Percentiles rank a stretch among this genome's conserved stretches.
Conservation (phyloP, 1,140 invertebrate species). For the Brachionus koreanus region DNA sequence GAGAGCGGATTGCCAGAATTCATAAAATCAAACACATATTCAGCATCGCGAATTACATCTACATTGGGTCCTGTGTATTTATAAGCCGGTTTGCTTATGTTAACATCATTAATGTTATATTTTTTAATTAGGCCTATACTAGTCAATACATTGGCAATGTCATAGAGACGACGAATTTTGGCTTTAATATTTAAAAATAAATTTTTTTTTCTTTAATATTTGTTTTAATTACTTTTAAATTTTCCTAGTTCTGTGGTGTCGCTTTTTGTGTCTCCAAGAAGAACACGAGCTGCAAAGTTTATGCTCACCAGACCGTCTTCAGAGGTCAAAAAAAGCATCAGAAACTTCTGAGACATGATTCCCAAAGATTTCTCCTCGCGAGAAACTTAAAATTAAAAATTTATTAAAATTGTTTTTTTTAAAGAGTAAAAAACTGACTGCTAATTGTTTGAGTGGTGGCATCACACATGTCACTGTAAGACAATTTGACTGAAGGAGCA, state of each 20-base stretch:
- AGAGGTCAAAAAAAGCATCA: slow-evolving; percentile 69
- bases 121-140: slow-evolving; percentile 68
- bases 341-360: slow-evolving; percentile 68
- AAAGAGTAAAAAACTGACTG: not conserved
- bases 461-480: not conserved
- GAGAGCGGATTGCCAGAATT: slow-evolving; percentile 53
- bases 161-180: slow-evolving; percentile 69
- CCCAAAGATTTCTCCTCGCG: slow-evolving; percentile 65
- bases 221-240: slow-evolving; percentile 57
- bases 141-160: slow-evolving; percentile 71
- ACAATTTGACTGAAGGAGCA: not conserved
- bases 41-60: slow-evolving; percentile 49
- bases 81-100: slow-evolving; percentile 67
- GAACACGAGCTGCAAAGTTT: slow-evolving; percentile 67
- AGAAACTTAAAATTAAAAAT: slow-evolving; percentile 38
- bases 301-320: slow-evolving; percentile 64
- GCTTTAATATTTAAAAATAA: slow-evolving; percentile 53
- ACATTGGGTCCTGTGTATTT: slow-evolving; percentile 66
- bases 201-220: not conserved
- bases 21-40: slow-evolving; percentile 47
- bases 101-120: slow-evolving; percentile 61
- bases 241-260: slow-evolving; percentile 54
- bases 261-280: slow-evolving; percentile 61
- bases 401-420: not conserved
- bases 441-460: slow-evolving; percentile 18